Conservation (phyloP, 2,113 vertebrate species). For the Danio rerio region DNA sequence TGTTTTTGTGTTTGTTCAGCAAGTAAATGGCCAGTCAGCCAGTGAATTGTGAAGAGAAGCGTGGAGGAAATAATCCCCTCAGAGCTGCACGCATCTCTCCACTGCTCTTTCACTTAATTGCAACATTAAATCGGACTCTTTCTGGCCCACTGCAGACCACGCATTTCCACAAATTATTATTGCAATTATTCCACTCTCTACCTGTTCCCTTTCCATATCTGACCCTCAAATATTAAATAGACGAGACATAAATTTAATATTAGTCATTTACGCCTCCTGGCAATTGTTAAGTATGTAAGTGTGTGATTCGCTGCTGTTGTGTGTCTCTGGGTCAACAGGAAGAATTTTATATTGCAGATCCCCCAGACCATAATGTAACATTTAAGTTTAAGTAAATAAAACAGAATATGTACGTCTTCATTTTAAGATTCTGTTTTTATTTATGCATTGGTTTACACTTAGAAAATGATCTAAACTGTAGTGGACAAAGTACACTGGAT, state of each 20-base stretch:
- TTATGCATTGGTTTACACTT: neutral
- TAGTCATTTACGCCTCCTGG: neutral
- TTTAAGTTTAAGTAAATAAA: neutral
- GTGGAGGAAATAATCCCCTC: slow-evolving; percentile 17
- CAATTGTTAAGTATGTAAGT: neutral
- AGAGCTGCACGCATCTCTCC: neutral
- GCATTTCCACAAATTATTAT: neutral
- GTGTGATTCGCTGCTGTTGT: neutral
- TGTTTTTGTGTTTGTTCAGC: neutral
- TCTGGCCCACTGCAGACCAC: neutral
- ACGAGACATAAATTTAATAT: neutral
- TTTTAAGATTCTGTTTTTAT: neutral
- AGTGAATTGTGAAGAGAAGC: slow-evolving; percentile 28
- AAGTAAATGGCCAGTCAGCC: slow-evolving; percentile 16
- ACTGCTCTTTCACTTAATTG: slow-evolving; percentile 22
- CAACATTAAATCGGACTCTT: neutral
- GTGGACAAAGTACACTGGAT: too few species aligned
- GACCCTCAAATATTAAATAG: neutral
- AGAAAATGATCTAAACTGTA: neutral
- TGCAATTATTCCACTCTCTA: slow-evolving; percentile 4
- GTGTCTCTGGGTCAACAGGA: neutral
- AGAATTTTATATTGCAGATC: neutral
- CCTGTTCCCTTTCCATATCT: neutral
- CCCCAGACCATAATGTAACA: too few species aligned
- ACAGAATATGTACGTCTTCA: neutral